Base-by-base conservation (phyloP, 2,888 invertebrate species). In the Calliopum simillimum region DNA sequence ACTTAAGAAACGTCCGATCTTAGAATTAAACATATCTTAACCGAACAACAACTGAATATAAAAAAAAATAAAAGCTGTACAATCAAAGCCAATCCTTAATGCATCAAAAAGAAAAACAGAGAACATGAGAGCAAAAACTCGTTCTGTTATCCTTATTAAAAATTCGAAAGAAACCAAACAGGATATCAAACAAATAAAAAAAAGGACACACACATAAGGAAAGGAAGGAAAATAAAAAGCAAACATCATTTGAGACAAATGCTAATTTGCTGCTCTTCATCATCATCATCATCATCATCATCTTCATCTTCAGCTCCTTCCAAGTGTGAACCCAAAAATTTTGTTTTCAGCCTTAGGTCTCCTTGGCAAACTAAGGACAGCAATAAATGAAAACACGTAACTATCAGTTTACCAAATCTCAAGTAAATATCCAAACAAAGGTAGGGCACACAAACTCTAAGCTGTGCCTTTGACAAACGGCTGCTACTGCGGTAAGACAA, bases 401-500 rank as follows among this genome's bases (percentile, higher is more conserved):
- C 33, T 33, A 33, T 8, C 33, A 41, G 43, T 41, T 19, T 16
- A 33, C 58, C 41, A 59, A 41, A 43, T 43, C 19, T 59, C 59
- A 59, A 59, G 41, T 41, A 59, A 59, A 33, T 12, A 59, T 41
- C 25, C 16, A 23, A 21, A 53, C 2, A 19, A 51, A 49, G 14
- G 19, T 41, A 41, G 43, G 43, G 33, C 33, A 33, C 6, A 33
- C 53, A 64, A 64, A 23, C 16, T 23, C 13, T 56, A 5, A 41
- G 25, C 47, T 59, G 33, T 33, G 8, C 58, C 59, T 67, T 59
- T 63, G 56, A 51, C 68, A 64, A 61, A 65, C 68, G 68, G 61
- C 59, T 56, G 61, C 58, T 51, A 68, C 47, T 68, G 72, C 43
- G 69, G 71, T 78, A 76, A 80, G 80, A 76, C 77, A 81, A 80